Evolutionary conservation across 1,140 invertebrate species (phyloP).

Genomic region (Drosophila nasuta): DNA sequence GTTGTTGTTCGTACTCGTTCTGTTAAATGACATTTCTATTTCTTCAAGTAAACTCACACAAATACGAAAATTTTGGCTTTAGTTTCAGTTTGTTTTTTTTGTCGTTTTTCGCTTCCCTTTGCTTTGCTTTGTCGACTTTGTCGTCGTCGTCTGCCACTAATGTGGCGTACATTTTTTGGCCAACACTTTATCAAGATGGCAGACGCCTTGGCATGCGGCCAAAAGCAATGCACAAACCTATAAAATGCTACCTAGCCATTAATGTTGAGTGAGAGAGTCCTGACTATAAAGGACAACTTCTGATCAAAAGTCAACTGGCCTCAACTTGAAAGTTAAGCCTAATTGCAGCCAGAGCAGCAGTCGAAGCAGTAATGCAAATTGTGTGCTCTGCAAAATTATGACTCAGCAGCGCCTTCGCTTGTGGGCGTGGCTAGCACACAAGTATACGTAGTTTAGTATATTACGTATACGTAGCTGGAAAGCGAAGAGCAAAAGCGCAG

Average conservation of each 20-base stretch:
- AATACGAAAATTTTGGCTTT: conserved; percentile 40
- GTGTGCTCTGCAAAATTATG: conserved; percentile 28
- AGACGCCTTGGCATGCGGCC: conserved; percentile 74
- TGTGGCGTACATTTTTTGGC: conserved; percentile 82
- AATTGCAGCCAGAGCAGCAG: conserved; percentile 38
- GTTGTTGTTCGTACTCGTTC: conserved; percentile 58
- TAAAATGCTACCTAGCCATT: conserved; percentile 54
- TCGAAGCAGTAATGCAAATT: background rate
- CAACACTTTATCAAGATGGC: conserved; percentile 83
- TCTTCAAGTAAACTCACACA: conserved; percentile 73
- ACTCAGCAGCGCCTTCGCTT: conserved; percentile 1
- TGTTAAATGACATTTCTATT: conserved; percentile 82
- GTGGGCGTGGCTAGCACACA: conserved; percentile 24
- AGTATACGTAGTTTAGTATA: background rate
- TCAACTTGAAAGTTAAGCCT: conserved; percentile 49
- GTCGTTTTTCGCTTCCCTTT: too few relatives aligned
- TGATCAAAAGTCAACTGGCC: conserved; percentile 54
- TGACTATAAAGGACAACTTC: background rate
- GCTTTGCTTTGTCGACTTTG: conserved; percentile 15
- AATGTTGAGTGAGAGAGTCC: conserved; percentile 19
- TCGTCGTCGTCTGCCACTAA: conserved; percentile 67
- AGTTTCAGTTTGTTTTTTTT: background rate
- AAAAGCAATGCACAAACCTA: conserved; percentile 76
- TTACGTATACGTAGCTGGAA: background rate
- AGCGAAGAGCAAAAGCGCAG: background rate